A percentile compares a stretch with the other conserved stretches of the same genome.
Conservation (phyloP, 2,888 invertebrate genomes). For the Fragum fragum region DNA sequence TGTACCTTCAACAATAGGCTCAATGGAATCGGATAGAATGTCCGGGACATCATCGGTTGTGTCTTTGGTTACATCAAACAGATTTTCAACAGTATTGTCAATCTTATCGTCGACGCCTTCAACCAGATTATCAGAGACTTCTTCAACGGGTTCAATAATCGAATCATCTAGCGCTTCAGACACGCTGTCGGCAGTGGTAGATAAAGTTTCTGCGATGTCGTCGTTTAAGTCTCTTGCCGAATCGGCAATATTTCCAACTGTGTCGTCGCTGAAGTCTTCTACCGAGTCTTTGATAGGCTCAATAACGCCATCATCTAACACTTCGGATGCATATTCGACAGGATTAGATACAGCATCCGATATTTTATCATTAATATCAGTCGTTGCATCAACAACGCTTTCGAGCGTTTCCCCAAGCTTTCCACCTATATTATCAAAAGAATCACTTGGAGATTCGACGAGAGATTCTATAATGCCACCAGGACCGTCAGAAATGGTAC, state of each 20-base stretch:
- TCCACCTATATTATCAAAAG: conserved; percentile 3
- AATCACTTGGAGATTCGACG: not conserved
- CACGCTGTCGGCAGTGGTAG: not conserved
- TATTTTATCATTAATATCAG: not conserved
- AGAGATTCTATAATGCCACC: too few relatives aligned
- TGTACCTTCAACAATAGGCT: too few relatives aligned
- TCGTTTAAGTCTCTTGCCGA: not conserved
- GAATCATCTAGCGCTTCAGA: not conserved
- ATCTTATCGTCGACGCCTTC: not conserved
- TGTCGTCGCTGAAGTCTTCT: not conserved
- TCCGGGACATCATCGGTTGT: not conserved
- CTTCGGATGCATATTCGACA: not conserved
- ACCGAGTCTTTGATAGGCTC: not conserved
- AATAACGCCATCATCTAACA: not conserved
- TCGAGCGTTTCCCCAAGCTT: not conserved
- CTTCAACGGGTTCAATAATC: not conserved
- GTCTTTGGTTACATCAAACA: not conserved
- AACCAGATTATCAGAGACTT: not conserved
- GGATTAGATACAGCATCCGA: not conserved
- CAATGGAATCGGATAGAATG: not conserved
- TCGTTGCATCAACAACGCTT: not conserved
- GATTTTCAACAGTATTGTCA: not conserved
- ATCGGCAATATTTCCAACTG: not conserved
- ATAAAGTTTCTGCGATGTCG: not conserved
- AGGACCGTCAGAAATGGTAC: too few relatives aligned